Percentiles rank a stretch among this genome's conserved stretches.
phyloP scores from a whole-genome alignment of 2,888 invertebrate species.

The Galerucella calmariensis region DNA sequence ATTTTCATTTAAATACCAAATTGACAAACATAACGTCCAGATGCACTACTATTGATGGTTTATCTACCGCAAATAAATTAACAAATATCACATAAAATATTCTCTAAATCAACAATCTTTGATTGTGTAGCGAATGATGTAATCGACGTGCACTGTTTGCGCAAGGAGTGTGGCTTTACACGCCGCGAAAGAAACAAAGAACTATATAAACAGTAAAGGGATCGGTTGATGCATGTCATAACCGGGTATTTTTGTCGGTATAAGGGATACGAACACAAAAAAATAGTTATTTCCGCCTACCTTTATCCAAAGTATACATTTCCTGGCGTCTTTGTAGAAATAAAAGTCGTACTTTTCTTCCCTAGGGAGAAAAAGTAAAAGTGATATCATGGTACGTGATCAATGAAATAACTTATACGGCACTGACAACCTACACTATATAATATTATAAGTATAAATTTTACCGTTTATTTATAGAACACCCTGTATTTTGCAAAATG shows the following conservation, averaged over 20 bases:
- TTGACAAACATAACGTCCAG: background rate
- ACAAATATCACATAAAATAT: constrained; percentile 1
- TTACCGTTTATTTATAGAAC: too few relatives aligned
- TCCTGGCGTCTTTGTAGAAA: too few relatives aligned
- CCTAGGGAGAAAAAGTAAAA: too few relatives aligned
- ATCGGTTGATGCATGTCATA: background rate
- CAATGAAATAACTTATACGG: too few relatives aligned
- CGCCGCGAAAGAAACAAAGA: constrained; percentile 5
- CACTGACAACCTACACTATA: too few relatives aligned
- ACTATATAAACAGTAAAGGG: constrained; percentile 1
- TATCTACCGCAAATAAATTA: background rate
- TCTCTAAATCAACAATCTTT: constrained; percentile 1
- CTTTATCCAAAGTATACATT: too few relatives aligned
- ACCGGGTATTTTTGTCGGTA: background rate
- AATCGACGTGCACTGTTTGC: constrained; percentile 15
- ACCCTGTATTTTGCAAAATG: too few relatives aligned
- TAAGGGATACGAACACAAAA: too few relatives aligned
- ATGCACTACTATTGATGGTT: background rate
- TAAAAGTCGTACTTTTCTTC: too few relatives aligned
- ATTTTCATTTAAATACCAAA: background rate
- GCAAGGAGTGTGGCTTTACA: background rate
- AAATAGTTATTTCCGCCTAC: too few relatives aligned
- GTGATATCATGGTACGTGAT: too few relatives aligned
- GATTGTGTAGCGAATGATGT: constrained; percentile 2
- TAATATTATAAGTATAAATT: too few relatives aligned